Percentiles rank a stretch among this genome's conserved stretches.
These are phyloP conservation scores for Sebastes reedi DNA, from an alignment of 2,797 vertebrate species.

Conservation along the genomic window DNA sequence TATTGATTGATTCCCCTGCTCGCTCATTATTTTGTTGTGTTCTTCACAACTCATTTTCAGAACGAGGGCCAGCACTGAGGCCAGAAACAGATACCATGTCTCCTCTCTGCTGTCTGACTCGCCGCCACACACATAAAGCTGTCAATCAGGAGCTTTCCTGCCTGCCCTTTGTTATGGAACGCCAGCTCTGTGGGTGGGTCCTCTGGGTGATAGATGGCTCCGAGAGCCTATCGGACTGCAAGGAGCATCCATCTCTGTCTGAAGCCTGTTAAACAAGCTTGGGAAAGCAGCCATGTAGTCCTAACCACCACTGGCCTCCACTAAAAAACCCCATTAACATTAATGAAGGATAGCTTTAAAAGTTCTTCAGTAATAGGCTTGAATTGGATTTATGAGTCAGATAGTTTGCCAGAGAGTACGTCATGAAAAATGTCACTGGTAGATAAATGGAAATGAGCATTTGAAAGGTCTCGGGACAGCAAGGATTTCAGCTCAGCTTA, in stretches of 20 bases:
- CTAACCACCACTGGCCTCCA: conserved; percentile 83
- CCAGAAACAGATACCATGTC: conserved; percentile 74
- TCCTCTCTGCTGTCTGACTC: conserved; percentile 71
- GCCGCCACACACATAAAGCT: conserved; percentile 77
- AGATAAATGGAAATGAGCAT: conserved; percentile 74
- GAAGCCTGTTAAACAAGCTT: conserved; percentile 82
- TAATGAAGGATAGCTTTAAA: conserved; percentile 86
- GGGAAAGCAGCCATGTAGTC: conserved; percentile 84
- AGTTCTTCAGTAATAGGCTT: conserved; percentile 82
- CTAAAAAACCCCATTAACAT: conserved; percentile 84
- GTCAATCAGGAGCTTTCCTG: conserved; percentile 79
- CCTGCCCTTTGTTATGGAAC: conserved; percentile 80
- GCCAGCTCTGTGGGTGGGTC: conserved; percentile 79
- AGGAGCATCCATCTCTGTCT: conserved; percentile 79
- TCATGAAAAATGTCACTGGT: conserved; percentile 77
- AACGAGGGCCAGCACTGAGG: conserved; percentile 58
- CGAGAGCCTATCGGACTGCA: conserved; percentile 77
- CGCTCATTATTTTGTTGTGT: conserved; percentile 78
- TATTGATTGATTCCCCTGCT: conserved; percentile 80
- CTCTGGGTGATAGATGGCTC: conserved; percentile 78
- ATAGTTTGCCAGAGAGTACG: conserved; percentile 79
- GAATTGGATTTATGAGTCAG: conserved; percentile 81
- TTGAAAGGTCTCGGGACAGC: conserved; percentile 66
- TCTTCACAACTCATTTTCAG: conserved; percentile 81
- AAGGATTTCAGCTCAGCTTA: conserved; percentile 60